phyloP scores from a whole-genome alignment of 2,888 invertebrate genomes.

The Caenorhabditis imperialis region DNA sequence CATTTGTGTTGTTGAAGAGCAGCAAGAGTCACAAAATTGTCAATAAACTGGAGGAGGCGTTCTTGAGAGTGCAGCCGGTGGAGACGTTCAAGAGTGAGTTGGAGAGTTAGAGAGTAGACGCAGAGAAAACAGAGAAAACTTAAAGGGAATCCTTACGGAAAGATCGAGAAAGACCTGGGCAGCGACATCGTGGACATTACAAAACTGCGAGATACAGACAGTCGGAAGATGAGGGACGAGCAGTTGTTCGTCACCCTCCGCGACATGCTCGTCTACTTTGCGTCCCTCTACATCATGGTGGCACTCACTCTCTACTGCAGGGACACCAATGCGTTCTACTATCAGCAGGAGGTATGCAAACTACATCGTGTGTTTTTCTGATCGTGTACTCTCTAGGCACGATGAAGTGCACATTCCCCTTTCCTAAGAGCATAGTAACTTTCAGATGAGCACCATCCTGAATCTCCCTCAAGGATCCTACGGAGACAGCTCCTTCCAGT shows the following conservation, averaged over 20 bases:
- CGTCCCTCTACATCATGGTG: conserved; percentile 62
- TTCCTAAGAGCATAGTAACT: too few species aligned
- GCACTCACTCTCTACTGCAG: conserved; percentile 61
- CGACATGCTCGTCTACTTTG: conserved; percentile 62
- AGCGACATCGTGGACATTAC: conserved; percentile 56
- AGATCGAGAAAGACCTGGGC: conserved; percentile 47
- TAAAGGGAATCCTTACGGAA: conserved; percentile 47
- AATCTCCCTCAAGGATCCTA: conserved; percentile 31
- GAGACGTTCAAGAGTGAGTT: conserved; percentile 53
- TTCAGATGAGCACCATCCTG: conserved; percentile 47
- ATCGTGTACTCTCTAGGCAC: too few species aligned
- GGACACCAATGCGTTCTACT: conserved; percentile 63
- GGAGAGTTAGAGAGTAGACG: too few species aligned
- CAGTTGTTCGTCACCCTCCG: conserved; percentile 60
- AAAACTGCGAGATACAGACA: conserved; percentile 53
- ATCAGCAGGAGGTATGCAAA: conserved; percentile 44
- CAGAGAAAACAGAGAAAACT: neutral
- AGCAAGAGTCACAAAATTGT: conserved; percentile 50
- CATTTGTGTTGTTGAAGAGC: conserved; percentile 33
- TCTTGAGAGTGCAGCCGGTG: conserved; percentile 36
- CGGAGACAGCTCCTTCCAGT: conserved; percentile 57
- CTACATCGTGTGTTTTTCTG: too few species aligned
- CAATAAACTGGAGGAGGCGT: conserved; percentile 47
- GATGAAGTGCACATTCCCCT: too few species aligned
- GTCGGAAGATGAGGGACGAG: conserved; percentile 63